Evolutionary conservation across 2,797 vertebrate genomes (phyloP).

Genomic region (Lates japonicus): DNA sequence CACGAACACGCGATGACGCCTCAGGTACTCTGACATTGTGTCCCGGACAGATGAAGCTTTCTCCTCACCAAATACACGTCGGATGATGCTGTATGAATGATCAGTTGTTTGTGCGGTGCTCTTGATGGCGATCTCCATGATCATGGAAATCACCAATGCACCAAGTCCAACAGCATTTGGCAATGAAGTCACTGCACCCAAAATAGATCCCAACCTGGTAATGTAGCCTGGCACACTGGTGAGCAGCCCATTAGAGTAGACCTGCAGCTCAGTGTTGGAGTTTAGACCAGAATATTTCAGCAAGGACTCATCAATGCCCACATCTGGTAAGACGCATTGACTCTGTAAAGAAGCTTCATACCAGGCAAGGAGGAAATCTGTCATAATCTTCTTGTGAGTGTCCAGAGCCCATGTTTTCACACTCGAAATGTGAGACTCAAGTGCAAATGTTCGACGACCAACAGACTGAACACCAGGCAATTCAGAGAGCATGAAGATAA

Average conservation of each 20-base stretch:
- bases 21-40: slow-evolving; percentile 29
- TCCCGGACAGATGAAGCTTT: slow-evolving; percentile 40
- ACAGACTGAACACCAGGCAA: background rate
- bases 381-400: fast-evolving
- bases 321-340: background rate
- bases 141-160: slow-evolving; percentile 33
- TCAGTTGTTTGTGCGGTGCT: fast-evolving
- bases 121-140: background rate
- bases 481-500: background rate
- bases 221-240: too few relatives aligned
- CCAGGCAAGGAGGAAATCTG: fast-evolving
- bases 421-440: background rate
- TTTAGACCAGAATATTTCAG: too few relatives aligned
- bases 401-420: background rate
- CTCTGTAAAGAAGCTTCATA: fast-evolving
- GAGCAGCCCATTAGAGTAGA: too few relatives aligned
- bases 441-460: background rate
- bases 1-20: background rate
- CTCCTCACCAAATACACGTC: slow-evolving; percentile 22
- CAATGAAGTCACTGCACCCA: too few relatives aligned
- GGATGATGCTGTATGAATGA: background rate
- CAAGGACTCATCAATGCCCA: slow-evolving; percentile 22
- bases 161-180: slow-evolving; percentile 2
- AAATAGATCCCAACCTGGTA: too few relatives aligned
- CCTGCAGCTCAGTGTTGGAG: too few relatives aligned